Percentiles rank a stretch among this genome's conserved stretches.
Conservation (phyloP, 2,113 vertebrate genomes). For the Corvus cornix region DNA sequence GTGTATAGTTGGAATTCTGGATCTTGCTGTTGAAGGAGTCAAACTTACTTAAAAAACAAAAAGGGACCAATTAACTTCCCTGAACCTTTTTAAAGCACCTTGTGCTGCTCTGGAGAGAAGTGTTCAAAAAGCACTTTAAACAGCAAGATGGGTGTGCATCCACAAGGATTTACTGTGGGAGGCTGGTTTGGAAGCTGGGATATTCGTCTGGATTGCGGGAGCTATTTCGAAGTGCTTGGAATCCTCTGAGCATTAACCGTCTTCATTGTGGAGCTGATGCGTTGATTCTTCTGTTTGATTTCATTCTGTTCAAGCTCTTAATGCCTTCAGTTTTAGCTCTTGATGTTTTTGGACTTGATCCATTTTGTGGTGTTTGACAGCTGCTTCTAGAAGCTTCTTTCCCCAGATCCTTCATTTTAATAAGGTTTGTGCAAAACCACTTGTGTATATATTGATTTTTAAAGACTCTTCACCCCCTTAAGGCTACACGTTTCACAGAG, state of each 20-base stretch:
- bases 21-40: too few species aligned
- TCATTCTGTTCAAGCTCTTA: background rate
- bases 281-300: background rate
- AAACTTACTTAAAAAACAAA: too few species aligned
- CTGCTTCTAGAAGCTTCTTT: background rate
- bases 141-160: background rate
- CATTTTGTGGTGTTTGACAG: background rate
- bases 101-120: background rate
- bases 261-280: background rate
- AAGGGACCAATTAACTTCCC: background rate
- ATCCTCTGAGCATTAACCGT: background rate
- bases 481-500: background rate
- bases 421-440: background rate
- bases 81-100: background rate
- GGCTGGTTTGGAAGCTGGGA: background rate
- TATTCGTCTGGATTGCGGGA: background rate
- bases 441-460: rapidly evolving
- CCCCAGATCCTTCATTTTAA: background rate
- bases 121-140: background rate
- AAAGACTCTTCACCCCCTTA: background rate
- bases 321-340: background rate
- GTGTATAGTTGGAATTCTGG: background rate
- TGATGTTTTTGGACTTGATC: background rate
- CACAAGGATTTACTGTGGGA: background rate
- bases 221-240: background rate